Percentiles rank a stretch among this genome's conserved stretches.
These are phyloP conservation scores for Eristalinus sepulchralis DNA, from an alignment of 2,888 invertebrate genomes.

Conservation along the genomic window DNA sequence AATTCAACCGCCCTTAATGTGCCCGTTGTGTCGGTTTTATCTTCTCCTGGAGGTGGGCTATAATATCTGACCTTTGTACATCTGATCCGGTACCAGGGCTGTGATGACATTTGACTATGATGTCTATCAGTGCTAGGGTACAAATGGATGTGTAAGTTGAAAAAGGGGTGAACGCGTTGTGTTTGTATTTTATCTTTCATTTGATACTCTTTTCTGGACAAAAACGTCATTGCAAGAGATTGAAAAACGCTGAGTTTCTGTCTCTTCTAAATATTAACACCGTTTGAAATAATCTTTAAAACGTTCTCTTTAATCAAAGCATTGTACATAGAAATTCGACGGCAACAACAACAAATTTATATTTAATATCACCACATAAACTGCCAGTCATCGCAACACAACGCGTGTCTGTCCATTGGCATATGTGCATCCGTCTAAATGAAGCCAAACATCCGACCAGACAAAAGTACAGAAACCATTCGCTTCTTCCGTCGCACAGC, in stretches of 20 bases:
- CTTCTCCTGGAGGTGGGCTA: background rate
- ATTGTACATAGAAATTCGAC: conserved; percentile 42
- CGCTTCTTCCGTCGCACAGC: conserved; percentile 7
- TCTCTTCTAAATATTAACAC: too few species aligned
- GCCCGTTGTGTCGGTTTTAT: background rate
- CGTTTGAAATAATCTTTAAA: too few species aligned
- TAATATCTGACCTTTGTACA: conserved; percentile 36
- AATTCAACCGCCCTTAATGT: conserved; percentile 15
- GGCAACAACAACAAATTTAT: conserved; percentile 15
- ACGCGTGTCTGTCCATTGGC: conserved; percentile 23
- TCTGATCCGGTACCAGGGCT: conserved; percentile 10
- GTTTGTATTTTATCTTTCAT: background rate
- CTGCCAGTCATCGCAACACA: conserved; percentile 26
- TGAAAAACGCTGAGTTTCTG: too few species aligned
- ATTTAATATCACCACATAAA: conserved; percentile 61
- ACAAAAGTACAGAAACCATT: background rate
- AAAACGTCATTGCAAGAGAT: too few species aligned
- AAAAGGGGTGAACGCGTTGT: background rate
- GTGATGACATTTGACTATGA: conserved; percentile 53
- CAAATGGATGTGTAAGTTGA: conserved; percentile 3
- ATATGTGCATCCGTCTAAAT: conserved; percentile 22
- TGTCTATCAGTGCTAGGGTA: conserved; percentile 12
- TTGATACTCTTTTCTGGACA: background rate
- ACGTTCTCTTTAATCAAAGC: too few species aligned
- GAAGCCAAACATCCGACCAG: conserved; percentile 5